Evolutionary conservation across 2,888 invertebrate species (phyloP).

Genomic region (Erebia epiphron): DNA sequence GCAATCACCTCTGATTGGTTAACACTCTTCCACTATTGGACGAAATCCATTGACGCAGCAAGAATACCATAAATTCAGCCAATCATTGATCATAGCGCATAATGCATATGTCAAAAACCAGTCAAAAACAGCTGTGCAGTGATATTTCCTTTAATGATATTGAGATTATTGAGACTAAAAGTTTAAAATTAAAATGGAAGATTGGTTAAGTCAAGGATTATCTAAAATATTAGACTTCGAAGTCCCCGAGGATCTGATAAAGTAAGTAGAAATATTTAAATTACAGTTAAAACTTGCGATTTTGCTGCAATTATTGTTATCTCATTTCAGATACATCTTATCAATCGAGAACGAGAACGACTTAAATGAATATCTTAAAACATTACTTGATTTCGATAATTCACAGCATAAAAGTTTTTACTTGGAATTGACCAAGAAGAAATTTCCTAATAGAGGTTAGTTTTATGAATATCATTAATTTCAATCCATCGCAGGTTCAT

Average conservation of each 20-base stretch:
- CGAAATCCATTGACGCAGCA: too few species aligned
- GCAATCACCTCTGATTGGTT: too few species aligned
- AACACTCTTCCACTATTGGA: too few species aligned
- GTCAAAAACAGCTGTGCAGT: too few species aligned
- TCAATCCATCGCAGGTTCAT: too few species aligned
- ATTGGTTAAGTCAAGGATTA: conserved; percentile 85
- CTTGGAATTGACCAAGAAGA: conserved; percentile 80
- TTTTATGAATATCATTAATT: conserved; percentile 1
- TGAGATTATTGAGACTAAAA: too few species aligned
- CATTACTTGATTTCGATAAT: conserved; percentile 86
- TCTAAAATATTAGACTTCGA: conserved; percentile 86
- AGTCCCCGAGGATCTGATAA: conserved; percentile 87
- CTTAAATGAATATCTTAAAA: conserved; percentile 90
- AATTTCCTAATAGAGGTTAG: conserved; percentile 71
- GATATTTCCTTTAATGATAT: too few species aligned
- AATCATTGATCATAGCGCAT: too few species aligned
- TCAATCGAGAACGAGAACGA: conserved; percentile 88
- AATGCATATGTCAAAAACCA: too few species aligned
- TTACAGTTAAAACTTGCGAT: background rate
- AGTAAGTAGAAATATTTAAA: conserved; percentile 68
- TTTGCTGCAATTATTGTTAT: background rate
- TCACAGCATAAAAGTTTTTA: conserved; percentile 87
- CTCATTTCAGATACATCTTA: conserved; percentile 85
- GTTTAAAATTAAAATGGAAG: conserved; percentile 75
- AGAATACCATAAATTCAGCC: too few species aligned